These are phyloP conservation scores for Emmelina monodactyla DNA, from an alignment of 2,888 invertebrate genomes.

Conservation along the genomic window DNA sequence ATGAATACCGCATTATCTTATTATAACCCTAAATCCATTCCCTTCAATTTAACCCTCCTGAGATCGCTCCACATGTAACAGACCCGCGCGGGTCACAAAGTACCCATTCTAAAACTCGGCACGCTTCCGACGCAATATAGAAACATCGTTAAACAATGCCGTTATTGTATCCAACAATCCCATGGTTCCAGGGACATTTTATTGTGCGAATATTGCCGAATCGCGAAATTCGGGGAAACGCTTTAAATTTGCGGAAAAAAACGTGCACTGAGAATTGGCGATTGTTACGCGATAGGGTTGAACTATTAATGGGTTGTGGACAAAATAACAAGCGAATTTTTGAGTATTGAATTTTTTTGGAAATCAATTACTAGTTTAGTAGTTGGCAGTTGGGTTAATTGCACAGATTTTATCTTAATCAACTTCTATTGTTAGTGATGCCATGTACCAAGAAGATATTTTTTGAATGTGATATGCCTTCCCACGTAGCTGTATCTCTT, in stretches of 20 bases:
- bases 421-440: too few relatives aligned
- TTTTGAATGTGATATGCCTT: too few relatives aligned
- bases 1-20: neutral
- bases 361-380: too few relatives aligned
- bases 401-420: too few relatives aligned
- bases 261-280: constrained; percentile 30
- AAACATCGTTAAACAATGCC: constrained; percentile 60
- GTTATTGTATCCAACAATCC: constrained; percentile 14
- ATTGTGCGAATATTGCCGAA: constrained; percentile 53
- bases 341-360: too few relatives aligned
- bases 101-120: constrained; percentile 19
- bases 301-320: too few relatives aligned
- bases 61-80: neutral
- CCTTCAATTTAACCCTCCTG: neutral
- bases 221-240: constrained; percentile 44
- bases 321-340: too few relatives aligned
- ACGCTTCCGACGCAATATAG: constrained; percentile 43
- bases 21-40: neutral
- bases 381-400: too few relatives aligned
- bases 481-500: too few relatives aligned
- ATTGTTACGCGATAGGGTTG: constrained; percentile 43
- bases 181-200: constrained; percentile 17
- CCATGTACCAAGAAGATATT: too few relatives aligned
- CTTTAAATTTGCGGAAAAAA: constrained; percentile 60
- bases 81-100: neutral